Evolutionary conservation across 2,113 vertebrate genomes (phyloP), one percentile per base, ranked within the genome.

Genomic region (Rissa tridactyla): DNA sequence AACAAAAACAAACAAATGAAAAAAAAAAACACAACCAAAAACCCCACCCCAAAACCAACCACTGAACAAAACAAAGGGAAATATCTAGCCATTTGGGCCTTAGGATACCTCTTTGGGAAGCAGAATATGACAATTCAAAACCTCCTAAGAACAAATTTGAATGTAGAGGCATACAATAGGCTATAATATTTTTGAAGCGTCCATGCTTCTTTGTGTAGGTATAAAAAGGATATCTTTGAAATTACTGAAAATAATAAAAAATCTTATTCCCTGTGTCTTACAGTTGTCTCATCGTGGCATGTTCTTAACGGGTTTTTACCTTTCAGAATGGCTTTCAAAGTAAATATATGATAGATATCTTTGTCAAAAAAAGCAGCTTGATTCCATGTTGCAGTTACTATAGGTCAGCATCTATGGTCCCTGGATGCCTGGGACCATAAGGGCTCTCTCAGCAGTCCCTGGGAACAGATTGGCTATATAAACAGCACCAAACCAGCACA

Each of bases 391-490:
- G 29, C 55, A 77, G 34, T 94, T 95, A 77, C n/a, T 80, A 30
- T 29, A 91, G 75, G 76, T 96, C 89, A 97, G 96, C 96, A 95
- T 80, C 73, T 89, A 42, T 42, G 34, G 81, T 92, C 91, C 73
- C 92, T 83, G 38, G 82, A 34, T 90, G 29, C 82, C 78, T 86
- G 51, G 71, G 87, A 95, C 81, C 84, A 96, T 82, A 96, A 95
- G 92, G 87, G 71, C 68, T 91, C 69, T 92, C 84, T 94, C 92
- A 96, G 86, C 82, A 96, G 75, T 97, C 94, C 91, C 94, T 95
- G 66, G 95, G 68, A 97, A 91, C 94, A 97, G 95, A 95, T 82
- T 97, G 95, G 11, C 42, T 91, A 20, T 86, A 94, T 89, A 96
- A 94, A 96, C 94, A 95, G 70, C 54, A 94, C 91, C 94, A 94